Evolutionary conservation across 2,113 vertebrate species (phyloP).

Genomic region (Calyptommatus sinebrachiatus): DNA sequence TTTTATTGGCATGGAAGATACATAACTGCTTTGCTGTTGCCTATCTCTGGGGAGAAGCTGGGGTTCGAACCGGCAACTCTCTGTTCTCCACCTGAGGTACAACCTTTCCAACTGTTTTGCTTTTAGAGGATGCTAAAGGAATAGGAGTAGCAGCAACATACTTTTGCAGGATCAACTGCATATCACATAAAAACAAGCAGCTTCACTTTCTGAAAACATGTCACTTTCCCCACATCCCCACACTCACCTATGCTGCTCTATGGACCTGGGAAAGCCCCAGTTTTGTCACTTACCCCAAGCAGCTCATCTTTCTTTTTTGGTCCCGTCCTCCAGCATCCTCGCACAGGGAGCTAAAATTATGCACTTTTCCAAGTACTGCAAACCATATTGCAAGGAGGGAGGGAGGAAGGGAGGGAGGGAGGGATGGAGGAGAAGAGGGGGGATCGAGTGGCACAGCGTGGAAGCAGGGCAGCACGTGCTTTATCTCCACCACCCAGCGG

Average conservation of each 20-base stretch:
- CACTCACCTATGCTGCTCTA: not conserved
- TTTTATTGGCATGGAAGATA: no score
- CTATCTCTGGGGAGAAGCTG: no score
- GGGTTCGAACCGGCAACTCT: no score
- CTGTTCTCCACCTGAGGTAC: no score
- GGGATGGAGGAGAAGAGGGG: slow-evolving; percentile 26
- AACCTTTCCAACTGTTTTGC: no score
- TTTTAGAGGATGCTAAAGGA: slow-evolving; percentile 7
- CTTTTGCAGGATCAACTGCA: not conserved
- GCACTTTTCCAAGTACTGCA: slow-evolving; percentile 28
- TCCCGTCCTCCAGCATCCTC: slow-evolving; percentile 52
- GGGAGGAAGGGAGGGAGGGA: slow-evolving; percentile 34
- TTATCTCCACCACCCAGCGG: slow-evolving; percentile 63
- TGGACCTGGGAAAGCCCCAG: slow-evolving; percentile 5
- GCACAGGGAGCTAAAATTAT: slow-evolving; percentile 36
- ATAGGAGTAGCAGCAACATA: slow-evolving; percentile 26
- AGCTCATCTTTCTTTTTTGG: slow-evolving; percentile 78
- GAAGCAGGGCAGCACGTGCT: slow-evolving; percentile 37
- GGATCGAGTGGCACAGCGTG: not conserved
- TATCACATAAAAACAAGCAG: not conserved
- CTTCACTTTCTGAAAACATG: no score
- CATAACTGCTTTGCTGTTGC: no score
- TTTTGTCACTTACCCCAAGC: slow-evolving; percentile 77
- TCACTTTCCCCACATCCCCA: not conserved
- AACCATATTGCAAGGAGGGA: slow-evolving; percentile 46